phyloP scores from a whole-genome alignment of 2,113 vertebrate species.

The Himantopus leucocephalus region DNA sequence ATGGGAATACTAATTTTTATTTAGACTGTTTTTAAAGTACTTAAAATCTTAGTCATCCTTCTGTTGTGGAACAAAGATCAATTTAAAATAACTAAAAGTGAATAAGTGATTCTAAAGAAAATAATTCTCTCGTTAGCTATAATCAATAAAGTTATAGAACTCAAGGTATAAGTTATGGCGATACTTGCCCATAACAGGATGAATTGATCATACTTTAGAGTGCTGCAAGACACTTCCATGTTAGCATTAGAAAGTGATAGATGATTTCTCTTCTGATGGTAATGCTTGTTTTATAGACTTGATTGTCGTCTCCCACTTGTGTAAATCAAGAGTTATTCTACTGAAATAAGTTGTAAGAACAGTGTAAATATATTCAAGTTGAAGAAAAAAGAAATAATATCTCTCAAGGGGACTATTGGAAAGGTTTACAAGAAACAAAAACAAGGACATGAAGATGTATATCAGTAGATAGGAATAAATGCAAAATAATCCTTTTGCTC shows the following conservation, averaged over 20 bases:
- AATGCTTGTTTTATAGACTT: neutral
- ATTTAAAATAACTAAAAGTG: neutral
- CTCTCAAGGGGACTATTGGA: neutral
- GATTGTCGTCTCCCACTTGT: neutral
- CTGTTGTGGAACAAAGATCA: neutral
- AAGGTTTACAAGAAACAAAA: neutral
- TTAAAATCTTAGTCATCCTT: neutral
- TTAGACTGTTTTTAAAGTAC: neutral
- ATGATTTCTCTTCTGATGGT: neutral
- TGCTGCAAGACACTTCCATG: neutral
- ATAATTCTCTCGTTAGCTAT: neutral
- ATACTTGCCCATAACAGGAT: neutral
- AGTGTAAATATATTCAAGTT: neutral
- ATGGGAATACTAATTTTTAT: neutral
- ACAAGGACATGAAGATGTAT: neutral
- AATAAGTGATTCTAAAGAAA: neutral
- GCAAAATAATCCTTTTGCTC: neutral
- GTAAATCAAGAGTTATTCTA: neutral
- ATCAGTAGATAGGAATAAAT: neutral
- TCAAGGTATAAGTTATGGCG: neutral
- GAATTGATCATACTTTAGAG: neutral
- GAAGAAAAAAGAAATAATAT: neutral
- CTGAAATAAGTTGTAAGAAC: neutral
- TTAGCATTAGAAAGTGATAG: neutral
- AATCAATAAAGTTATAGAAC: neutral